Conservation (phyloP, 2,113 vertebrate species). For the Sus scrofa region DNA sequence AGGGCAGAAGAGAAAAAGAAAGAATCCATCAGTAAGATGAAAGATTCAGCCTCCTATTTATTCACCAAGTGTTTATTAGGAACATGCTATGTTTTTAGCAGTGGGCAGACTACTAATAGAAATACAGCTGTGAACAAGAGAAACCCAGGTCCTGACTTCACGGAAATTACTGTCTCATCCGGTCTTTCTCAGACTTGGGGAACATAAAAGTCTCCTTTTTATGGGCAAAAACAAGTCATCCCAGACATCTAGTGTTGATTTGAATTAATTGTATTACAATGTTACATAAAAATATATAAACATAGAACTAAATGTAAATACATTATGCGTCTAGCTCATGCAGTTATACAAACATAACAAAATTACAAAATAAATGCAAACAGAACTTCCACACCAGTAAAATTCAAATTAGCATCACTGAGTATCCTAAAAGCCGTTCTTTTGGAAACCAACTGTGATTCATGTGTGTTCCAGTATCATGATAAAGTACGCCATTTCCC, state of each 20-base stretch:
- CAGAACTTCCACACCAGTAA: neutral
- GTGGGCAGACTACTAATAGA: neutral
- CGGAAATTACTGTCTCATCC: neutral
- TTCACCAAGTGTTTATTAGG: neutral
- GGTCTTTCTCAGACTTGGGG: neutral
- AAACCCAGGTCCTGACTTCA: neutral
- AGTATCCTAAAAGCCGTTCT: neutral
- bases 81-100: neutral
- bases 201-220: neutral
- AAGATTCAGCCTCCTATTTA: neutral
- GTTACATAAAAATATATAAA: conserved; percentile 25
- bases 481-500: neutral
- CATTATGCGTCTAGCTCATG: neutral
- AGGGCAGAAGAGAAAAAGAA: neutral
- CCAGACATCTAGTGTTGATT: neutral
- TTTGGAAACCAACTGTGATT: neutral
- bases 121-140: neutral
- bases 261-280: neutral
- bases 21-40: neutral
- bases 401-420: conserved; percentile 10
- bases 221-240: neutral
- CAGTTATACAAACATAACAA: neutral
- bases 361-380: neutral
- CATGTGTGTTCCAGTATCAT: neutral
- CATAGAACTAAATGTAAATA: neutral